These are phyloP conservation scores for Poicephalus meyeri DNA, from an alignment of 2,113 vertebrate species.

Conservation along the genomic window DNA sequence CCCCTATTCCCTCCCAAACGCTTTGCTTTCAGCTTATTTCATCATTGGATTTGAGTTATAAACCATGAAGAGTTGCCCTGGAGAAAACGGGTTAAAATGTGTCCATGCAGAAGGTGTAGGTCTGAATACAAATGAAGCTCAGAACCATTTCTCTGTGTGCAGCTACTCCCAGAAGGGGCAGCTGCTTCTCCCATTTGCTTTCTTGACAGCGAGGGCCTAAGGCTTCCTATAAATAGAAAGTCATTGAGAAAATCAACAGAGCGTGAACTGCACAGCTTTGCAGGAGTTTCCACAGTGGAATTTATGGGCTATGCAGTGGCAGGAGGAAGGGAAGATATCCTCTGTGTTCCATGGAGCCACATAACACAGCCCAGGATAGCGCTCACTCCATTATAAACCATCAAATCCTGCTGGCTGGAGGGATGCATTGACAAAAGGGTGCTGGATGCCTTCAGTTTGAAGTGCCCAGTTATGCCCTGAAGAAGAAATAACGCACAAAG, in stretches of 20 bases:
- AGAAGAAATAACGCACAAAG: accelerated
- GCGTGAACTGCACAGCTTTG: conserved; percentile 55
- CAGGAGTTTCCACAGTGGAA: conserved; percentile 31
- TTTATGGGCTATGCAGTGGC: background rate
- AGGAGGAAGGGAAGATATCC: background rate
- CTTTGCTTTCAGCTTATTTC: background rate
- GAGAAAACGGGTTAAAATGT: conserved; percentile 46
- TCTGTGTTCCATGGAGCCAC: background rate
- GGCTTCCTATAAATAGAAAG: conserved; percentile 71
- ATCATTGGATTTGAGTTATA: background rate
- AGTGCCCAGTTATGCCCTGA: background rate
- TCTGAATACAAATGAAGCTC: conserved; percentile 35
- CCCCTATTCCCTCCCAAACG: background rate
- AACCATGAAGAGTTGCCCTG: background rate
- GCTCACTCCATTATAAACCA: accelerated
- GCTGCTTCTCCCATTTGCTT: conserved; percentile 63
- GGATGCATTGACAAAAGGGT: accelerated
- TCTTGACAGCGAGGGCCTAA: conserved; percentile 52
- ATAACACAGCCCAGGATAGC: background rate
- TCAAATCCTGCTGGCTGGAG: background rate
- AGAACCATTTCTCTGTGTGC: background rate
- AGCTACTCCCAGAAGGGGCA: conserved; percentile 59
- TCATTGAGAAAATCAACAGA: conserved; percentile 72
- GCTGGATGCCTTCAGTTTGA: background rate
- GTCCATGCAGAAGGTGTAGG: background rate